Evolutionary conservation across 1,140 invertebrate species (phyloP), one percentile per base, ranked within the genome.

Genomic region (Pseudomyrmex gracilis): DNA sequence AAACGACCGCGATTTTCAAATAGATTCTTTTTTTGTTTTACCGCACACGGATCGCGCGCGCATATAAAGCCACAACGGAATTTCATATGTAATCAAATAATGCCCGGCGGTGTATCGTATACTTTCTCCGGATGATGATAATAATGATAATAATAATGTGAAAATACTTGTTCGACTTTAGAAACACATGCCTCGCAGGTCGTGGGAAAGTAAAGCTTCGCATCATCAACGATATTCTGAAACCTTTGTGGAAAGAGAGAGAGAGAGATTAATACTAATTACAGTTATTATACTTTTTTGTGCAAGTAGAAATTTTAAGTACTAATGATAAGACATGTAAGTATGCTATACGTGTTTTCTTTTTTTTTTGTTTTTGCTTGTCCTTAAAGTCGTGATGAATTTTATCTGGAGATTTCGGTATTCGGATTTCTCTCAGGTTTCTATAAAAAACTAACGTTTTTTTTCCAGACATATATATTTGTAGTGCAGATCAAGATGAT

Each of bases 61-160:
- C 34, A n/a, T 13, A 8, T 22, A 77, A 22, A 1, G 22, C 20
- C 12, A 47, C 12, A 8, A 49, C 24, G 47, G 24, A 51, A 66
- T 17, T 43, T 34, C 7, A 76, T 53, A 49, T 20, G 9, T 20
- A 17, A 45, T 45, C 34, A 47, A 45, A 70, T 24, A 70, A 70
- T 53, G 10, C 20, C 22, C 49, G 34, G 17, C 55, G 20, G 53
- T 45, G 43, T 9, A 58, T 58, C 53, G 4, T 58, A 7, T 58
- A 71, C 76, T 80, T 60, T 80, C 66, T 80, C 76, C 12, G 61
- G 61, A 45, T 20, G 64, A 78, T 51, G 49, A 76, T 67, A 47
- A 67, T 58, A 45, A 34, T 61, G 20, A 60, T 47, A 45, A 77
- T 66, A 66, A 49, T 13, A 55, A 70, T 15, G 43, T 22, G 76